phyloP scores from a whole-genome alignment of 2,113 vertebrate species.

The Crotalus horridus region DNA sequence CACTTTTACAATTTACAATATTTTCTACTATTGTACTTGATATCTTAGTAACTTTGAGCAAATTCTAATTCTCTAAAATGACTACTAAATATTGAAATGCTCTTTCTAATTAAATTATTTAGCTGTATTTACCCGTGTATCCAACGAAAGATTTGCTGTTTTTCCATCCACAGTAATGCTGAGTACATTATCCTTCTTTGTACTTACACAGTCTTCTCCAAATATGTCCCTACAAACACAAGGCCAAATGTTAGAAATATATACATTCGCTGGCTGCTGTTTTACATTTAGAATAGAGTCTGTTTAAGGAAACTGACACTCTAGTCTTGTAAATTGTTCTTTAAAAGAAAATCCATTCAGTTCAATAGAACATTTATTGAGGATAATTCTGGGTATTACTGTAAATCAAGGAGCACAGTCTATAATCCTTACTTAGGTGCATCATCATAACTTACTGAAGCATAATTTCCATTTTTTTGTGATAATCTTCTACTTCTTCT shows the following conservation, averaged over 20 bases:
- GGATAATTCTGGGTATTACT: neutral
- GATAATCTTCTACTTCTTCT: conserved; percentile 79
- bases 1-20: neutral
- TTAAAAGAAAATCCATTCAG: neutral
- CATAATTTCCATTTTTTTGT: conserved; percentile 85
- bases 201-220: conserved; percentile 86
- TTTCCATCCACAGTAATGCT: conserved; percentile 85
- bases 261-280: rapidly evolving
- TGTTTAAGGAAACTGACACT: neutral
- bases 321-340: neutral
- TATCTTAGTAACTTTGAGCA: neutral
- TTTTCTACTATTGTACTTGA: neutral
- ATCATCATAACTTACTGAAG: conserved; percentile 80
- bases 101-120: neutral
- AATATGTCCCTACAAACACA: conserved; percentile 85
- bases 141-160: conserved; percentile 78
- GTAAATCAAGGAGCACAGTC: neutral
- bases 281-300: neutral
- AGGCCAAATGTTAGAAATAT: rapidly evolving
- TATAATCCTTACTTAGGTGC: neutral
- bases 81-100: neutral
- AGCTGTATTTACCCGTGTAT: conserved; percentile 80
- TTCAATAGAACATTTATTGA: neutral
- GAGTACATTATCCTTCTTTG: conserved; percentile 72
- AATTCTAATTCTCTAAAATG: neutral